phyloP scores from a whole-genome alignment of 2,113 vertebrate genomes.

The Mystacornis crossleyi region DNA sequence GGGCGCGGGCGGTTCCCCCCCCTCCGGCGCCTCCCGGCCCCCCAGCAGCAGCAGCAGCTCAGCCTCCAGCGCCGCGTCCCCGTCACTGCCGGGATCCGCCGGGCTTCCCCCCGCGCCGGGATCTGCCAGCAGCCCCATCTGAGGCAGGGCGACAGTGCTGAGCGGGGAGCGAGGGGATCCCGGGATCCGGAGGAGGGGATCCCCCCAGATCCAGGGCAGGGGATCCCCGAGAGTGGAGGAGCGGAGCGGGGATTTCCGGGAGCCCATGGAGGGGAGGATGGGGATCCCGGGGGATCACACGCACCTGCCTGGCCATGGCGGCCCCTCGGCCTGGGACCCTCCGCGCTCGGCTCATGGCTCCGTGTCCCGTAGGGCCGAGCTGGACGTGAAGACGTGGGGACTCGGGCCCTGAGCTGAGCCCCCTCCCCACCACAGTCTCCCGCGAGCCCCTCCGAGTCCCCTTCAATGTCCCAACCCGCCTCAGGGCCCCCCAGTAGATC shows the following conservation, averaged over 20 bases:
- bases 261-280: not conserved
- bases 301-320: not conserved
- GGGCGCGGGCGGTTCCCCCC: rapidly evolving
- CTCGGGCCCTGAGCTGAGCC: not conserved
- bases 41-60: not conserved
- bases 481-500: not conserved
- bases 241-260: too few relatives aligned
- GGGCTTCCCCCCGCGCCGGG: rapidly evolving
- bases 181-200: not conserved
- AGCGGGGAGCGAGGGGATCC: not conserved
- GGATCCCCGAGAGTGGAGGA: not conserved
- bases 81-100: not conserved
- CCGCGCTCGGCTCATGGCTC: not conserved
- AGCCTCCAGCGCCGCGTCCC: not conserved
- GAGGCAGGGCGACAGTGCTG: not conserved
- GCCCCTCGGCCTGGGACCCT: not conserved
- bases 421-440: too few relatives aligned
- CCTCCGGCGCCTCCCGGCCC: rapidly evolving
- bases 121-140: not conserved
- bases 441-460: not conserved
- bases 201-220: not conserved
- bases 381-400: not conserved
- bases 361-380: not conserved
- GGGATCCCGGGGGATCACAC: not conserved
- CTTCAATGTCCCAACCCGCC: not conserved